These are phyloP conservation scores for Setophaga kirtlandii DNA, from an alignment of 2,113 vertebrate species.

Conservation along the genomic window DNA sequence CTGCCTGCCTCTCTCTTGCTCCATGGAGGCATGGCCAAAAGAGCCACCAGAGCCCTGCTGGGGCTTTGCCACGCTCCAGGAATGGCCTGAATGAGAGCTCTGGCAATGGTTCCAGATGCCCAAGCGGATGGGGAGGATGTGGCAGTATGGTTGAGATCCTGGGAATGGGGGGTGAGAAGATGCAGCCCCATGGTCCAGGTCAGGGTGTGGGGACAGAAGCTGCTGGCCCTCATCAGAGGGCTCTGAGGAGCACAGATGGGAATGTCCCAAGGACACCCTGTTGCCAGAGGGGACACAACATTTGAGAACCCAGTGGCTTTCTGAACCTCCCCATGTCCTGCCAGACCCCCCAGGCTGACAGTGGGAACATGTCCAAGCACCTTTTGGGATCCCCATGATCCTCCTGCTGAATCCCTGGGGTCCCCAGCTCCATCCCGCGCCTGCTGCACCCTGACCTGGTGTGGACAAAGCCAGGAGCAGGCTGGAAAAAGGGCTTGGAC, in stretches of 20 bases:
- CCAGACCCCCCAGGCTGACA: constrained; percentile 26
- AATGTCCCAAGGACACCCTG: constrained; percentile 38
- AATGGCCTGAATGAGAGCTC: constrained; percentile 30
- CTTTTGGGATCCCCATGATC: constrained; percentile 18
- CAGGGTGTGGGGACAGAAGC: constrained; percentile 3
- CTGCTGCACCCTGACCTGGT: constrained; percentile 61
- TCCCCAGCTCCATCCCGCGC: constrained; percentile 64
- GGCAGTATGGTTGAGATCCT: constrained; percentile 4
- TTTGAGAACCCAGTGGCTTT: constrained; percentile 33
- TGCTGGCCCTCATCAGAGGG: constrained; percentile 10
- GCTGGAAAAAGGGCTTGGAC: constrained; percentile 63
- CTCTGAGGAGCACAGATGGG: constrained; percentile 26
- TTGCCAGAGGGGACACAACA: background rate
- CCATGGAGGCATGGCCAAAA: constrained; percentile 46
- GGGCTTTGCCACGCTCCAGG: constrained; percentile 38
- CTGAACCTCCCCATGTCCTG: constrained; percentile 35
- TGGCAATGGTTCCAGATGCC: constrained; percentile 44
- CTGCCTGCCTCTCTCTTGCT: constrained; percentile 71
- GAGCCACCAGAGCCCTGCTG: constrained; percentile 35
- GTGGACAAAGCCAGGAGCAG: constrained; percentile 61
- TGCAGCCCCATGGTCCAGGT: constrained; percentile 7
- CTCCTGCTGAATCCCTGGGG: constrained; percentile 44
- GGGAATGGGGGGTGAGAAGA: background rate
- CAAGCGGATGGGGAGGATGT: background rate
- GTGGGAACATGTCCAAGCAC: background rate